Evolutionary conservation across 1,140 invertebrate genomes (phyloP).

Genomic region (Temnothorax nylanderi): DNA sequence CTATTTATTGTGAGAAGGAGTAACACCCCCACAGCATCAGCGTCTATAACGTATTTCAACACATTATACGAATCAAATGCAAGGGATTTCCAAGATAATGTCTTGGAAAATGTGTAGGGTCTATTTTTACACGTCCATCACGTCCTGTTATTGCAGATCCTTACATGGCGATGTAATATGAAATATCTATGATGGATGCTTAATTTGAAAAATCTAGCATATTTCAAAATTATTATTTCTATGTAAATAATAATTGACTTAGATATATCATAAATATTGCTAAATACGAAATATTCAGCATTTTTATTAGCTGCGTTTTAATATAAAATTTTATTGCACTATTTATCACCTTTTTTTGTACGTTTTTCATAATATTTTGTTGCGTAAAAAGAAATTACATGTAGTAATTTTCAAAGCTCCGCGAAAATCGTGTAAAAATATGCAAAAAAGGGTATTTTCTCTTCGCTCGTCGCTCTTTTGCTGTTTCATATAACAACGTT

Average conservation of each 20-base stretch:
- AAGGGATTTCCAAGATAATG: too few species aligned
- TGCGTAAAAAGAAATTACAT: not conserved
- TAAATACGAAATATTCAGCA: not conserved
- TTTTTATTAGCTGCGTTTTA: not conserved
- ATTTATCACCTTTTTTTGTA: not conserved
- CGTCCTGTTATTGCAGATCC: too few species aligned
- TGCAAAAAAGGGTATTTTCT: conserved; percentile 3
- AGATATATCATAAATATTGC: not conserved
- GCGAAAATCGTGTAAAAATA: not conserved
- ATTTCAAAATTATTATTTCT: not conserved
- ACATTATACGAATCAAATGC: too few species aligned
- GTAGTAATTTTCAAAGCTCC: not conserved
- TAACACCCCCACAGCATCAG: too few species aligned
- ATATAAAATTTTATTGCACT: not conserved
- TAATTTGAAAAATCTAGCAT: not conserved
- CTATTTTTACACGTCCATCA: too few species aligned
- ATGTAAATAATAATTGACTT: not conserved
- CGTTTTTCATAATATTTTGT: not conserved
- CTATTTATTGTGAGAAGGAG: too few species aligned
- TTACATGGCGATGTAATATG: too few species aligned
- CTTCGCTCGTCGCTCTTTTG: not conserved
- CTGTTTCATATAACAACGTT: not conserved
- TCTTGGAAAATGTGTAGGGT: too few species aligned
- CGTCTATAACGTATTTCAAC: too few species aligned
- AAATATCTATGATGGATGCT: not conserved